Percentiles rank a stretch among this genome's conserved stretches.
phyloP scores from a whole-genome alignment of 2,888 invertebrate genomes.

The Rhorus exstirpatorius region DNA sequence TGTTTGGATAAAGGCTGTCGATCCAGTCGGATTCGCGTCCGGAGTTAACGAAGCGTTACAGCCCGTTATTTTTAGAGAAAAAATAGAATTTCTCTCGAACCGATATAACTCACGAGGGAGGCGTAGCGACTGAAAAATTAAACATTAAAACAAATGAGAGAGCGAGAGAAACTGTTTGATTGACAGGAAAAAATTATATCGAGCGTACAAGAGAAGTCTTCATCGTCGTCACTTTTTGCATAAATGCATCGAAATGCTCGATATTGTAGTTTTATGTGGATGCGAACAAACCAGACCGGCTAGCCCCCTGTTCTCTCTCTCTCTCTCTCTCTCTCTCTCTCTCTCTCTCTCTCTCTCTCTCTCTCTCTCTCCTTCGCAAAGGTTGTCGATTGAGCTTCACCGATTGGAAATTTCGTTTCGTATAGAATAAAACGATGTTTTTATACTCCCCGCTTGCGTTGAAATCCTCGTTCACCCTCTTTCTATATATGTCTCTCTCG shows the following conservation, averaged over 20 bases:
- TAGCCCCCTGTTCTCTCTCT: constrained; percentile 3
- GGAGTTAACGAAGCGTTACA: constrained; percentile 57
- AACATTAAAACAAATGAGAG: constrained; percentile 25
- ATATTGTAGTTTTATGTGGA: constrained; percentile 31
- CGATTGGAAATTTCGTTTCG: constrained; percentile 54
- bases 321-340: constrained; percentile 8
- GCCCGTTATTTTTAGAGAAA: constrained; percentile 40
- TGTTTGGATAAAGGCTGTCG: background rate
- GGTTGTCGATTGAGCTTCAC: constrained; percentile 36
- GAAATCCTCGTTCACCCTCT: constrained; percentile 4
- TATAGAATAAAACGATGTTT: constrained; percentile 62
- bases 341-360: constrained; percentile 18
- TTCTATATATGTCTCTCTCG: background rate
- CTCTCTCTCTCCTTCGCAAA: background rate
- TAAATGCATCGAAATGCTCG: constrained; percentile 29
- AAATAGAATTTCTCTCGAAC: constrained; percentile 39
- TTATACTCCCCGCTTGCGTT: constrained; percentile 48
- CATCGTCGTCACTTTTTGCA: constrained; percentile 28
- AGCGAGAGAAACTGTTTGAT: constrained; percentile 32
- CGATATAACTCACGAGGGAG: constrained; percentile 32
- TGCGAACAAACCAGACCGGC: constrained; percentile 22
- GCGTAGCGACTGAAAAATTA: constrained; percentile 1
- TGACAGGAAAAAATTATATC: constrained; percentile 17
- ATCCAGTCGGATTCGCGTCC: constrained; percentile 30
- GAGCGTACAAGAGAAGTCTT: constrained; percentile 28